Evolutionary conservation across 2,113 vertebrate genomes (phyloP), one percentile per base, ranked within the genome.

Genomic region (Accipiter cooperii): DNA sequence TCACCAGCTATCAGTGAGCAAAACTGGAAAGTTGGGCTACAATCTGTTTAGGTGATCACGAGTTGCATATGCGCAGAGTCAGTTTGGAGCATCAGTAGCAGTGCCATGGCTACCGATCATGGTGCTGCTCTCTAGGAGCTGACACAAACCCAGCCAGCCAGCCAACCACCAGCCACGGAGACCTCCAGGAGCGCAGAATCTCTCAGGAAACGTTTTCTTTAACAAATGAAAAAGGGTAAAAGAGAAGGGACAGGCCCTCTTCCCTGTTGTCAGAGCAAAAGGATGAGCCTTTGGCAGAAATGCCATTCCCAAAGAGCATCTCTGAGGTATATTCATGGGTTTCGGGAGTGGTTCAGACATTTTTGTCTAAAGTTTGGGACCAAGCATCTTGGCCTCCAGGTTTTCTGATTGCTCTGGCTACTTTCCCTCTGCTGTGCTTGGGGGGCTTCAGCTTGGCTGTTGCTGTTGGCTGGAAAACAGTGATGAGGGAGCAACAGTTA

Each of bases 31-130:
- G 51, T 0, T 55, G 74, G 24, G 25, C 28, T 70, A 24, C 51
- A 55, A 42, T 47, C 65, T 33, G 9, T 87, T 18, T 12, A 60
- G 69, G 55, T 75, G 73, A 36, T 57, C 0, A 2, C 0, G 8
- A 54, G 42, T 2, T 51, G 25, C 40, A 11, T 25, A 25, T 0
- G 0, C 3, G 4, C 65, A 52, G 47, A 52, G 73, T 3, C 15
- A 4, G 5, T 66, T 29, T 63, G n/a, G 55, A 36, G 28, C 65
- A 12, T 2, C 5, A 7, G 28, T 16, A 77, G 55, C 64, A 49
- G 31, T 20, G 60, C 21, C 73, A 33, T 3, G 6, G 61, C 65
- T 74, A 1, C 0, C 1, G 65, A 22, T 64, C 42, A 17, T 0
- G 1, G 77, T 36, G 60, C 21, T 89, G 73, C 49, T 78, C 54